Evolutionary conservation across 2,113 vertebrate genomes (phyloP), one percentile per base, ranked within the genome.

Genomic region (Pelmatolapia mariae): DNA sequence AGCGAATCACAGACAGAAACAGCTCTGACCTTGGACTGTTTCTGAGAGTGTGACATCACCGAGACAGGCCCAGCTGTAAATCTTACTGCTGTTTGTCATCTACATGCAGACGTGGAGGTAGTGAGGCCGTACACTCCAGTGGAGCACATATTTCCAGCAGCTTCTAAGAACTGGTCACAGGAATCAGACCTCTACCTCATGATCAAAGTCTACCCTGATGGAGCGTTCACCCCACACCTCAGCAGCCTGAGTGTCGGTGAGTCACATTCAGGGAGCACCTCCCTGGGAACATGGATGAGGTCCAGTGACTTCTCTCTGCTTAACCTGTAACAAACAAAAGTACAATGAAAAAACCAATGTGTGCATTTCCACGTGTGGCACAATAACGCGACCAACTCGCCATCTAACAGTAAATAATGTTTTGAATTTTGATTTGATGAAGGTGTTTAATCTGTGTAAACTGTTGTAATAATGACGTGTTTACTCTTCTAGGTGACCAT

Each of bases 121-220:
- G 97, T 98, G 92, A 98, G 98, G 94, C 98, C 99, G 1, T 99
- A 99, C 91, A 99, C 99, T 10, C 97, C 98, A 38, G 95, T 99
- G 12, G 95, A 96, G 63, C 90, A 93, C 87, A 96, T 57, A 83
- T 95, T 98, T 86, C 73, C 92, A n/a, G 88, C 96, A 66, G 92
- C 95, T 89, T 86, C 94, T 9, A 43, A 71, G 18, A 18, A 4
- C 38, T 13, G 90, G 10, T 90, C n/a, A 2, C 88, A 78, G 33
- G 89, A 91, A 53, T 78, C 95, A 12, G 94, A 95, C 86, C 91
- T 99, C 90, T 97, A 97, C 95, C 96, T 99, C 93, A 98, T 99
- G 97, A 96, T 99, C 92, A 99, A 99, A 96, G 95, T 99, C 80
- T 99, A 99, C 92, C 95, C 97, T 71, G 91, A 93, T 87, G 98